Evolutionary conservation across 2,113 vertebrate genomes (phyloP), one percentile per base, ranked within the genome.

Genomic region (Nycticorax nycticorax): DNA sequence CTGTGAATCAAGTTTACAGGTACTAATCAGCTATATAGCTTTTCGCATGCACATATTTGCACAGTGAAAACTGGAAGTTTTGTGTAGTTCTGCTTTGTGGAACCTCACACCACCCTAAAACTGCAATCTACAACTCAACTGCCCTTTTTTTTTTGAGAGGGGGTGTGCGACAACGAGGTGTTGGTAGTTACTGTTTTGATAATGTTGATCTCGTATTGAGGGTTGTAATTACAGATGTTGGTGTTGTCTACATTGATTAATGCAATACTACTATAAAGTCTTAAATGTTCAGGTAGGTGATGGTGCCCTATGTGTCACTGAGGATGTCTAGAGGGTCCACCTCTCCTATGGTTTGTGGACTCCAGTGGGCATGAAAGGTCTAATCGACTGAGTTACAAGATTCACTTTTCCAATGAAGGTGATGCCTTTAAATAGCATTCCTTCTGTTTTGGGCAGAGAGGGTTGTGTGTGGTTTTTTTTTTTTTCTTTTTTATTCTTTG

Each of bases 1-100:
- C 50, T 88, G 78, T 87, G 80, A 71, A 81, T 88, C 57, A 88
- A 89, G 28, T 92, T 92, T 64, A 47, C 45, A 75, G 66, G 57
- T 91, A 60, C 48, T 88, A 81, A 82, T 56, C 14, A 75, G 73
- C 17, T 14, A 4, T 62, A 6, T 2, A 32, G 37, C 53, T 87
- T 87, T 74, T 88, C 4, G 20, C 32, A 45, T 6, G 14, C 23
- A 33, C 8, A 6, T 7, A 22, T 48, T 66, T 83, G 26, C 52
- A 21, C 64, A 41, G 73, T 45, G 80, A 82, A 95, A 97, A 79
- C 53, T 78, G 23, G 84, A 91, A 89, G 53, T 75, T 91, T 87
- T 75, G 21, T 35, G 15, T 73, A 75, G 88, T 92, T 95, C 86
- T 89, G 39, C 84, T 91, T 85, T 93, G 73, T 66, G 74, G 48